Evolutionary conservation across 2,888 invertebrate species (phyloP), one percentile per base, ranked within the genome.

Genomic region (Rugalucina vietnamica): DNA sequence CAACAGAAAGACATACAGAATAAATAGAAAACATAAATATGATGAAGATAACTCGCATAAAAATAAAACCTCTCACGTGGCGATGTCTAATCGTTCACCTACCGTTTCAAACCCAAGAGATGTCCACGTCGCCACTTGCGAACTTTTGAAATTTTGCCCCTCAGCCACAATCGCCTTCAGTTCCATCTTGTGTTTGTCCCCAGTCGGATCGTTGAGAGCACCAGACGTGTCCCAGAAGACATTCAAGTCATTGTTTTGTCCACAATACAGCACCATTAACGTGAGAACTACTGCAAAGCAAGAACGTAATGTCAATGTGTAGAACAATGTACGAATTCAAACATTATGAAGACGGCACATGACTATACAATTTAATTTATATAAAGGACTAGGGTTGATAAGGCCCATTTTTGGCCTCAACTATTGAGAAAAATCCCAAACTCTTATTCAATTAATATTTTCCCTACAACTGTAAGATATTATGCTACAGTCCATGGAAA

Each of bases 221-320:
- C 82, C 85, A 24, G 71, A 60, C 3, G 29, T 27, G 24, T 70
- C 71, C 85, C 85, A 85, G 10, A 82, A 34, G 8, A 32, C 3
- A 21, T 74, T 27, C 34, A 85, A 75, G 29, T 81, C 76, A 1
- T 72, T 34, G 1, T 76, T 34, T n/a, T 65, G 71, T 32, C 70
- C 60, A 29, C 82, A 65, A 39, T 81, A 36, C 32, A 85, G 71
- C 36, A 85, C 77, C 85, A 85, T 81, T 29, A 85, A 54, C 39
- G 85, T 85, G 5, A 78, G 77, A 27, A 77, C 50, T 49, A 70
- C 85, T 85, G 74, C 21, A 81, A 75, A 39, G 32, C n/a, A 29
- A 43, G 43, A 70, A 36, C n/a, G n/a, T n/a, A n/a, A n/a, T n/a
- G n/a, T n/a, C n/a, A n/a, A n/a, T n/a, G n/a, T n/a, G n/a, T n/a